Percentiles rank a stretch among this genome's conserved stretches.
These are phyloP conservation scores for Ganaspis sp. DNA, from an alignment of 1,140 invertebrate species.

Conservation along the genomic window DNA sequence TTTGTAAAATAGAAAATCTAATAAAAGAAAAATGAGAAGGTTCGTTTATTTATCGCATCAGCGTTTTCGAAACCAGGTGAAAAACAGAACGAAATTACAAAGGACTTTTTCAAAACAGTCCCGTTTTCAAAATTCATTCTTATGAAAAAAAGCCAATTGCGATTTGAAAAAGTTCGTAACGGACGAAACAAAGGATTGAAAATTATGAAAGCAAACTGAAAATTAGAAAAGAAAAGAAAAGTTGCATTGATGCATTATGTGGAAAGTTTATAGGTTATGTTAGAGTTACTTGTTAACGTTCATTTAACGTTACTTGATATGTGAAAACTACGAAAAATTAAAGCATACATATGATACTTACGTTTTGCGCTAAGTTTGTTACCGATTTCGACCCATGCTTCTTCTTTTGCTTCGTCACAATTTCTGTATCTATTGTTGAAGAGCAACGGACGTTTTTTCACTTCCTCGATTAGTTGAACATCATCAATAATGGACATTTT, in stretches of 20 bases:
- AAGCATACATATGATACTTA: not conserved
- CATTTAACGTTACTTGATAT: not conserved
- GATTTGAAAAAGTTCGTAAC: too few relatives aligned
- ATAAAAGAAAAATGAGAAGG: too few relatives aligned
- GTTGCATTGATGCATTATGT: not conserved
- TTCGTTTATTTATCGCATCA: too few relatives aligned
- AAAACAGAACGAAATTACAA: too few relatives aligned
- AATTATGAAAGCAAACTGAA: not conserved
- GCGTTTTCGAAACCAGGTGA: too few relatives aligned
- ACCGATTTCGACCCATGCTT: constrained; percentile 16
- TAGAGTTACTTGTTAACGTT: not conserved
- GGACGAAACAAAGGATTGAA: too few relatives aligned
- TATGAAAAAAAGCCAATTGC: too few relatives aligned
- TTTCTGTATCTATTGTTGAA: constrained; percentile 24
- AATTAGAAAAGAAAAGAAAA: not conserved
- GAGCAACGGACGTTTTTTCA: constrained; percentile 15
- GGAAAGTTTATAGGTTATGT: not conserved
- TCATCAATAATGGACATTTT: constrained; percentile 15
- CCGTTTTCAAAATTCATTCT: too few relatives aligned
- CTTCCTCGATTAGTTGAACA: not conserved
- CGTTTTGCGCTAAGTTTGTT: constrained; percentile 10
- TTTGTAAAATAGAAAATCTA: too few relatives aligned
- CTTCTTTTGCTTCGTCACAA: constrained; percentile 19
- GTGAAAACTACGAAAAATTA: not conserved
- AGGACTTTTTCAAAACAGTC: too few relatives aligned